Conservation (phyloP, 2,888 invertebrate genomes). For the Pachymerium ferrugineum region DNA sequence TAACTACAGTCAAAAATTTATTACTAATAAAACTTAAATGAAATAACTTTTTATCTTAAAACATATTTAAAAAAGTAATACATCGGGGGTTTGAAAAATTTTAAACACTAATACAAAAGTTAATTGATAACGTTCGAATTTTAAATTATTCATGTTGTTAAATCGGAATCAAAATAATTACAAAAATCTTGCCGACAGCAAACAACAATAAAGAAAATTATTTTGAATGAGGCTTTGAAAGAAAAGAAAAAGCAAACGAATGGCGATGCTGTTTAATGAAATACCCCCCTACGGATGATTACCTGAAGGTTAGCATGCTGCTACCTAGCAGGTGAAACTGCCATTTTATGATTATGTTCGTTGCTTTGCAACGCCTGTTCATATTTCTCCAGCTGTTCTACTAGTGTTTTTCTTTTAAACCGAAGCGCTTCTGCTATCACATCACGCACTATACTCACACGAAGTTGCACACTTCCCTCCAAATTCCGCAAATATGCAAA, state of each 20-base stretch:
- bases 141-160: background rate
- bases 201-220: background rate
- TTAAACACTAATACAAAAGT: no score
- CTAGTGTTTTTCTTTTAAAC: slow-evolving; percentile 69
- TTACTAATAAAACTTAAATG: no score
- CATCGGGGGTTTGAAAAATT: no score
- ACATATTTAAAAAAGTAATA: no score
- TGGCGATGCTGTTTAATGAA: no score
- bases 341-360: slow-evolving; percentile 28
- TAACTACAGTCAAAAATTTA: no score
- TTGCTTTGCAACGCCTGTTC: slow-evolving; percentile 38
- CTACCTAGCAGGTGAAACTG: slow-evolving; percentile 31
- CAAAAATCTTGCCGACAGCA: background rate
- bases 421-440: slow-evolving; percentile 69
- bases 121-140: background rate
- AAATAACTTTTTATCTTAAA: no score
- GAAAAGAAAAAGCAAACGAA: slow-evolving; percentile 6
- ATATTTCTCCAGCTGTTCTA: slow-evolving; percentile 43
- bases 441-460: slow-evolving; percentile 64
- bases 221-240: background rate
- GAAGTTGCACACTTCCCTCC: slow-evolving; percentile 63
- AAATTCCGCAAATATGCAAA: slow-evolving; percentile 65
- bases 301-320: no score
- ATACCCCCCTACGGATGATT: background rate
- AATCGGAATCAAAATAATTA: background rate